Evolutionary conservation across 2,797 vertebrate genomes (phyloP).

Genomic region (Amphiprion clarkii): DNA sequence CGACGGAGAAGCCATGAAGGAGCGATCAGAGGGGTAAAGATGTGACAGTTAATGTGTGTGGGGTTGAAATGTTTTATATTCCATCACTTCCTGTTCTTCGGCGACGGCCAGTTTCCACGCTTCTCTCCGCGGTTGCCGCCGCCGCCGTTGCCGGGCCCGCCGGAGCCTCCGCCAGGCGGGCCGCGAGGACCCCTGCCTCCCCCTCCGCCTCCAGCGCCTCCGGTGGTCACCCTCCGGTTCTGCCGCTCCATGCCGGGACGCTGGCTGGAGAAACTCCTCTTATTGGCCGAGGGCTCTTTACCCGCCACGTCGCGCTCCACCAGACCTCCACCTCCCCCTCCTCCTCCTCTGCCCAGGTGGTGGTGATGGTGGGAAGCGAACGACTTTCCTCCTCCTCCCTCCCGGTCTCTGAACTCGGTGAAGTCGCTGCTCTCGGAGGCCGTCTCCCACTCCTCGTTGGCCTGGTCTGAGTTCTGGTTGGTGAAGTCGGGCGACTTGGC

Average conservation of each 20-base stretch:
- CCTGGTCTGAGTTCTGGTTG: conserved; percentile 96
- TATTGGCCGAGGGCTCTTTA: conserved; percentile 86
- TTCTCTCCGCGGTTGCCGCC: conserved; percentile 83
- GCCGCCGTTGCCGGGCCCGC: conserved; percentile 81
- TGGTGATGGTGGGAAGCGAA: conserved; percentile 83
- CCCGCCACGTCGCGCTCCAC: conserved; percentile 80
- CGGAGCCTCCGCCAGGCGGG: conserved; percentile 78
- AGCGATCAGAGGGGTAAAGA: conserved; percentile 63
- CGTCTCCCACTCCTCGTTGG: conserved; percentile 97
- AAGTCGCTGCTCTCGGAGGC: conserved; percentile 97
- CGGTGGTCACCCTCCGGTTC: conserved; percentile 88
- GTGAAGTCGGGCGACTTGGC: conserved; percentile 94
- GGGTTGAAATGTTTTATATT: conserved; percentile 71
- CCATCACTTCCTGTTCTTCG: conserved; percentile 92
- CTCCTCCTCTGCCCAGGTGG: conserved; percentile 78
- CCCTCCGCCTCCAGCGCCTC: conserved; percentile 78
- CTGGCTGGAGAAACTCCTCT: conserved; percentile 95
- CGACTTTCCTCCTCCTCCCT: conserved; percentile 75
- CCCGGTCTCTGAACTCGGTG: conserved; percentile 90
- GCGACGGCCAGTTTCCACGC: conserved; percentile 91
- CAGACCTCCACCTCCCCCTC: conserved; percentile 67
- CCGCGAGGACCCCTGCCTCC: conserved; percentile 83
- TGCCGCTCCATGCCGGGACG: conserved; percentile 95
- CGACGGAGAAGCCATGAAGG: conserved; percentile 69
- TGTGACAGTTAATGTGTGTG: conserved; percentile 46